Evolutionary conservation across 2,797 vertebrate species (phyloP), one percentile per base, ranked within the genome.

Genomic region (Sebastes steindachneri): DNA sequence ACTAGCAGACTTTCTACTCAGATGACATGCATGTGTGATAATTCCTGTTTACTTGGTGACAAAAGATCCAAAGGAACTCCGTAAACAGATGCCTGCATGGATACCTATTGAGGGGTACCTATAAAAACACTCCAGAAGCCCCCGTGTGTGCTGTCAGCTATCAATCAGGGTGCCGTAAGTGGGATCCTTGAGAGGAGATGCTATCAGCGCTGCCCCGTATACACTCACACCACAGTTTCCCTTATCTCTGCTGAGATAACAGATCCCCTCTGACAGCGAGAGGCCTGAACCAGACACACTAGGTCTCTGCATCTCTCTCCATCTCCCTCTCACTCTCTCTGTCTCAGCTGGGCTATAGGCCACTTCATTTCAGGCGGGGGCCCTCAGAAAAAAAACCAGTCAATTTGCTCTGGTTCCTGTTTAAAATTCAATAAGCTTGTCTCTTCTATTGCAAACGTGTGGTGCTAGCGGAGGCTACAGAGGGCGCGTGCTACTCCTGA

Each of bases 151-250:
- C 90, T 92, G 93, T 94, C 91, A 94, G 92, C 88, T 93, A 95
- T 96, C 95, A 94, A 92, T 96, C 95, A 94, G 86, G 87, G 86
- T 60, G 51, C 91, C 76, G 84, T 96, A 96, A 96, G 95, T 96
- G 93, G 93, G 92, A 95, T 95, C 94, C 95, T 96, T 94, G 91
- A 96, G 95, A 79, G 54, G 76, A 95, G 95, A 96, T 96, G 86
- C 87, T 96, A 96, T 96, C 96, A 94, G 90, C 62, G 54, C 84
- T 73, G 86, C 89, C 87, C 94, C 91, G 88, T 94, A 95, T 93
- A 92, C 90, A 91, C 95, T 95, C 95, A 96, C 96, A 96, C 95
- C 94, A 94, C 92, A 91, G 92, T 86, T 88, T 90, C 82, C 83
- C 92, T 96, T 96, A 96, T 96, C 96, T 96, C 69, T 17, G 25